These are phyloP conservation scores for Mycalesis mineus DNA, from an alignment of 2,888 invertebrate genomes.

Conservation along the genomic window DNA sequence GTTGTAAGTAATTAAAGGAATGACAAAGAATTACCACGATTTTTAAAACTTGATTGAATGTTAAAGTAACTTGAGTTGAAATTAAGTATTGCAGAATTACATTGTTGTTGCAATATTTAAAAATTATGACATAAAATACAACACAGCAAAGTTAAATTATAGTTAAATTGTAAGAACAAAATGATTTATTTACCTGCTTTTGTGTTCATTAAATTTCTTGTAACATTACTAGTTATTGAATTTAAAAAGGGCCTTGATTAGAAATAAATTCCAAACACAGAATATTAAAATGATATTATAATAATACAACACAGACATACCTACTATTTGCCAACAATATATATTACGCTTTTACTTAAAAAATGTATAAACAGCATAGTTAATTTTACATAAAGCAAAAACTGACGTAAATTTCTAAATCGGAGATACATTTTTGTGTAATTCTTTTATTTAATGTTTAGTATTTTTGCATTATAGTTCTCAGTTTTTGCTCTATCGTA, in stretches of 20 bases:
- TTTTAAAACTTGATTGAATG: background rate
- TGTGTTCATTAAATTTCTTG: background rate
- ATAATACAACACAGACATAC: conserved; percentile 21
- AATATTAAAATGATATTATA: conserved; percentile 14
- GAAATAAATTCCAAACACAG: background rate
- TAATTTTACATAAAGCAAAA: conserved; percentile 38
- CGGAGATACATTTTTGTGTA: background rate
- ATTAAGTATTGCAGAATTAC: background rate
- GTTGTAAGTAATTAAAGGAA: background rate
- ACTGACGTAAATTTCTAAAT: conserved; percentile 16
- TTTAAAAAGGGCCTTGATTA: background rate
- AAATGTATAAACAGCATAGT: conserved; percentile 23
- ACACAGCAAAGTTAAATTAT: background rate
- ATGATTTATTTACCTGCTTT: too few relatives aligned
- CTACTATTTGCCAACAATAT: conserved; percentile 10
- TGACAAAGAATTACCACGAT: background rate
- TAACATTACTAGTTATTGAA: background rate
- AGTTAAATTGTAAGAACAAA: too few relatives aligned
- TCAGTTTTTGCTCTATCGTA: conserved; percentile 27
- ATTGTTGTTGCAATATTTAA: background rate
- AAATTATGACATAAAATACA: background rate
- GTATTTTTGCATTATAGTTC: background rate
- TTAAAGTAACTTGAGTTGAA: background rate
- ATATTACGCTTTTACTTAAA: conserved; percentile 5
- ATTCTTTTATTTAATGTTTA: background rate